Conservation (phyloP, 2,797 vertebrate species). For the Muscicapa comitata region DNA sequence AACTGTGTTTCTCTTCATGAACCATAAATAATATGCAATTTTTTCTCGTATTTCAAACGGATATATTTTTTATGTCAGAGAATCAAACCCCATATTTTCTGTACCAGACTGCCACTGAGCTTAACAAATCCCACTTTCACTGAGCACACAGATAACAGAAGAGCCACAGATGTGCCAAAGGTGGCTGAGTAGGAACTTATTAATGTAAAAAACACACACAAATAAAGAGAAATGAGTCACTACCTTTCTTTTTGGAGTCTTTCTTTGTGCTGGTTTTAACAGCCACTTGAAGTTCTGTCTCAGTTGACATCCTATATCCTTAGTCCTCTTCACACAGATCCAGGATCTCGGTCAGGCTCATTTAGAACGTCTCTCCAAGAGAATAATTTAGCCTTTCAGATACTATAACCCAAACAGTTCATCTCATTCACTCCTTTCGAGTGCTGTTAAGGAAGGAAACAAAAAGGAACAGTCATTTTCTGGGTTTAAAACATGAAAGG, state of each 20-base stretch:
- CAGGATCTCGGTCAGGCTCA: slow-evolving; percentile 84
- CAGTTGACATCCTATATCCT: slow-evolving; percentile 98
- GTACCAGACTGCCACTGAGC: not conserved
- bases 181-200: not conserved
- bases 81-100: not conserved
- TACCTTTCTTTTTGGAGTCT: slow-evolving; percentile 98
- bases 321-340: slow-evolving; percentile 88
- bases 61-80: not conserved
- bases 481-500: not conserved
- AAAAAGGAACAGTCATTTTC: slow-evolving; percentile 20
- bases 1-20: not conserved
- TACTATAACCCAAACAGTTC: slow-evolving; percentile 73
- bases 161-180: not conserved
- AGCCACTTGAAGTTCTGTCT: slow-evolving; percentile 96
- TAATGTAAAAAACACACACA: not conserved
- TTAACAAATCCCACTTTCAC: not conserved
- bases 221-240: slow-evolving; percentile 1
- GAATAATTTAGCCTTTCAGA: slow-evolving; percentile 80
- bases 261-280: slow-evolving; percentile 94
- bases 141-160: not conserved
- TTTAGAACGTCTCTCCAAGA: slow-evolving; percentile 83
- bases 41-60: not conserved
- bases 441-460: slow-evolving; percentile 71
- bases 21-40: not conserved
- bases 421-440: slow-evolving; percentile 79